These are phyloP conservation scores for Drosophila seguyi DNA, from an alignment of 1,140 invertebrate species.

Conservation along the genomic window DNA sequence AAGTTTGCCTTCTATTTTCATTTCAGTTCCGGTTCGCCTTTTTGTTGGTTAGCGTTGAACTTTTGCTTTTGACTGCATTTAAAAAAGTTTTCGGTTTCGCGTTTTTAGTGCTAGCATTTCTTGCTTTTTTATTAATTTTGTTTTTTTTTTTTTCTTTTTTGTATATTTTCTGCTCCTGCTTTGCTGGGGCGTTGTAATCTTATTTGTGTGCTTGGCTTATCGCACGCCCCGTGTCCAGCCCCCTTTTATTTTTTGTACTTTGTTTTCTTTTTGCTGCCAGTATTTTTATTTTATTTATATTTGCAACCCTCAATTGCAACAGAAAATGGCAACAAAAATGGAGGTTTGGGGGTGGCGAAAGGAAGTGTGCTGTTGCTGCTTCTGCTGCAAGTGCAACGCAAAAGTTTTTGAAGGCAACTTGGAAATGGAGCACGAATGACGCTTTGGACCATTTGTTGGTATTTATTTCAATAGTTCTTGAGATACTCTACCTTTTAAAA, in stretches of 20 bases:
- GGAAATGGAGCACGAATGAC: conserved; percentile 69
- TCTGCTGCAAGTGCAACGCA: conserved; percentile 42
- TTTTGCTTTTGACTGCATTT: conserved; percentile 69
- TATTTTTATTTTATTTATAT: conserved; percentile 31
- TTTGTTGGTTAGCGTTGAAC: conserved; percentile 41
- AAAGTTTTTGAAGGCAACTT: conserved; percentile 64
- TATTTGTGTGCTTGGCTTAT: conserved; percentile 72
- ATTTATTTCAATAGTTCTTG: conserved; percentile 72
- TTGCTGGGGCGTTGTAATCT: conserved; percentile 58
- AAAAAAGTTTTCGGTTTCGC: conserved; percentile 56
- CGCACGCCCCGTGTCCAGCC: conserved; percentile 54
- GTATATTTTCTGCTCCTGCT: conserved; percentile 17
- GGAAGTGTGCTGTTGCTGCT: conserved; percentile 38
- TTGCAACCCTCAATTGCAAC: conserved; percentile 56
- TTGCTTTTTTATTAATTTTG: conserved; percentile 28
- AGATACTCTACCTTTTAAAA: conserved; percentile 35
- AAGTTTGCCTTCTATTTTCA: conserved; percentile 56
- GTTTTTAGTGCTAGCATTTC: conserved; percentile 58
- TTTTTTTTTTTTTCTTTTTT: neutral
- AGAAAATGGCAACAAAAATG: conserved; percentile 46
- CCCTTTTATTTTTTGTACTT: conserved; percentile 10
- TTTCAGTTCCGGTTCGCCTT: conserved; percentile 20
- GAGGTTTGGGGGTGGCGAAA: conserved; percentile 2
- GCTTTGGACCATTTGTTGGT: conserved; percentile 64
- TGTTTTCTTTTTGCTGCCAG: conserved; percentile 1